Evolutionary conservation across 2,797 vertebrate species (phyloP).

Genomic region (Balearica regulorum): DNA sequence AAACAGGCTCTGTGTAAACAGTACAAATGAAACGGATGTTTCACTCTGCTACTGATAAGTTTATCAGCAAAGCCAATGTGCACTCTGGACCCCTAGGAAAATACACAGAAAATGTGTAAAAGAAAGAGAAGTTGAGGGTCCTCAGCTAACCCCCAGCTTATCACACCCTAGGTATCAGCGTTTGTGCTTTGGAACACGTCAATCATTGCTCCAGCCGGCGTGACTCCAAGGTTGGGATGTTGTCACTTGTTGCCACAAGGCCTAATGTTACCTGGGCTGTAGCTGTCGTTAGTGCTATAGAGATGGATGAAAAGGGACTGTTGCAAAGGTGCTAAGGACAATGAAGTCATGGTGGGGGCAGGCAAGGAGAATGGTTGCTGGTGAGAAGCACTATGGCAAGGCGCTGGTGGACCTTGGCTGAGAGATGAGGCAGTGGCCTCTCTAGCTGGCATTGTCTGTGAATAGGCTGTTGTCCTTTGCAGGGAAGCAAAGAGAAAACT

Average conservation of each 20-base stretch:
- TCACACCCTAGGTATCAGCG: not conserved
- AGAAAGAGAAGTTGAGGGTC: not conserved
- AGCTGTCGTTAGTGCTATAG: accelerated
- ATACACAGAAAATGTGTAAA: not conserved
- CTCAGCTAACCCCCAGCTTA: not conserved
- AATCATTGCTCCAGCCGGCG: accelerated
- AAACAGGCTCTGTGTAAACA: not conserved
- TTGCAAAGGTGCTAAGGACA: not conserved
- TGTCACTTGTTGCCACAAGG: not conserved
- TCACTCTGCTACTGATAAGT: conserved; percentile 4
- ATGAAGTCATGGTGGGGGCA: not conserved
- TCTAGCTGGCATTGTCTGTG: not conserved
- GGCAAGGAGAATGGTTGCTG: not conserved
- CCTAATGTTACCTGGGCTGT: not conserved
- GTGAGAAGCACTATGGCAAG: accelerated
- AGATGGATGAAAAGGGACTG: not conserved
- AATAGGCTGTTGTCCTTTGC: not conserved
- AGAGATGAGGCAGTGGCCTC: not conserved
- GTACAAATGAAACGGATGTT: not conserved
- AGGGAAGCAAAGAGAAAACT: conserved; percentile 13
- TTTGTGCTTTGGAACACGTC: not conserved
- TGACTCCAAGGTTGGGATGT: not conserved
- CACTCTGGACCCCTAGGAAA: not conserved
- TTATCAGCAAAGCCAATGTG: conserved; percentile 18
- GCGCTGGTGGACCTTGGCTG: not conserved